Evolutionary conservation across 37 sponge, comb jelly and placozoan species (phyloP), one percentile per base, ranked within the genome.

Genomic region (Bolinopsis microptera): DNA sequence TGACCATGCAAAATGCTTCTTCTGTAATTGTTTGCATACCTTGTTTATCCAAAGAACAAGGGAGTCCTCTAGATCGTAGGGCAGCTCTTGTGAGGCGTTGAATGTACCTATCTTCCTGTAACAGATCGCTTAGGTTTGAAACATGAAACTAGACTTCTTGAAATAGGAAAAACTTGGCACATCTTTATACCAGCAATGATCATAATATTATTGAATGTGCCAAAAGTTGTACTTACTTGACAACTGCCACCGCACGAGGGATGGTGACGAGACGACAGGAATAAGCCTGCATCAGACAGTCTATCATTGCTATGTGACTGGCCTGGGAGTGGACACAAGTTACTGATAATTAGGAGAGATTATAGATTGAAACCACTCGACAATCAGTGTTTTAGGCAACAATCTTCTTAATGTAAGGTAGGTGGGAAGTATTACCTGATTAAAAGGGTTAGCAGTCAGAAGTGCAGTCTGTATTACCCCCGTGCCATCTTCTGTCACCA

Each of bases 1-100:
- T n/a, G n/a, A n/a, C n/a, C n/a, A n/a, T n/a, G n/a, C n/a, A n/a
- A n/a, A n/a, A n/a, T n/a, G n/a, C n/a, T n/a, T n/a, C n/a, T n/a
- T n/a, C n/a, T n/a, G n/a, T n/a, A n/a, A n/a, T n/a, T n/a, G n/a
- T 48, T 13, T 48, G 13, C 26, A 34, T n/a, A 95, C 94, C 93
- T 96, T 96, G 86, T 94, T 94, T 23, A 95, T 69, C 97, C 97
- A 97, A 21, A 96, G 76, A 1, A 95, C 31, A 24, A 97, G 93
- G 28, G 93, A 76, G n/a, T 95, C 96, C 75, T 95, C 94, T 31
- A 90, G 2, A 61, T 69, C 83, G 38, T 27, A 74, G 25, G 96
- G 96, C 21, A 96, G 94, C 28, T 96, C 96, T 32, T 94, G 76
- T 16, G 96, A 96, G 9, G 95, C 94, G 35, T 69, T 94, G 93